Conservation (phyloP, 2,113 vertebrate genomes). For the Alaudala cheleensis region DNA sequence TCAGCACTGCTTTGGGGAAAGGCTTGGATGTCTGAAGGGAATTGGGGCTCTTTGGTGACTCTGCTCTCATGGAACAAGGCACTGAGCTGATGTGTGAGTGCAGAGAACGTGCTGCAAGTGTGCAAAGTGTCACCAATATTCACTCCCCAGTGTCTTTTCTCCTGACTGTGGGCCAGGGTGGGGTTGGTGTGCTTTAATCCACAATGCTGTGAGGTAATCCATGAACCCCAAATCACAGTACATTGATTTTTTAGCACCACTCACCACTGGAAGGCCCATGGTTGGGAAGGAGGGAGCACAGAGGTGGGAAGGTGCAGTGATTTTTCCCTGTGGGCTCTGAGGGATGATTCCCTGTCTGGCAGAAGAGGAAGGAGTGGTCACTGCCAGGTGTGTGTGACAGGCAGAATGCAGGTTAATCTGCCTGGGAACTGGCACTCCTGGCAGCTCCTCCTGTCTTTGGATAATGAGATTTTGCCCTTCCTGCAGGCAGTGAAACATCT, state of each 20-base stretch:
- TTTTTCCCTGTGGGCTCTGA: accelerated
- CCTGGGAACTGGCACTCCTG: neutral
- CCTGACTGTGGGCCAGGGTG: neutral
- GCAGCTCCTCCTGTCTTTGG: neutral
- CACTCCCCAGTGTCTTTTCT: neutral
- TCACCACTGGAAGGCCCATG: accelerated
- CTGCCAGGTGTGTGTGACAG: neutral
- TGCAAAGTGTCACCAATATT: accelerated
- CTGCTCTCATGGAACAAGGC: accelerated
- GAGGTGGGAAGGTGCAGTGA: neutral
- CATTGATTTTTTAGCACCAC: neutral
- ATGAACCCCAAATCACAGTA: neutral
- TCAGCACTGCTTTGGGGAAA: neutral
- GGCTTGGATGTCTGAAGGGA: neutral
- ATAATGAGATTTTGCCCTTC: neutral
- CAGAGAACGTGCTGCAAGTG: neutral
- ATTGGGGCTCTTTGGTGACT: neutral
- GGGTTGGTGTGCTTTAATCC: neutral
- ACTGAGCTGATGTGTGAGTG: accelerated
- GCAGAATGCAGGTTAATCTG: neutral
- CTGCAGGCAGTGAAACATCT: neutral
- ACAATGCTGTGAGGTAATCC: accelerated
- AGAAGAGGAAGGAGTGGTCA: neutral
- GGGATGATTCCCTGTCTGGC: neutral
- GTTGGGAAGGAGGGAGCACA: neutral